Base-by-base conservation (phyloP, 2,113 vertebrate species). In the Hippocampus guttulatus region DNA sequence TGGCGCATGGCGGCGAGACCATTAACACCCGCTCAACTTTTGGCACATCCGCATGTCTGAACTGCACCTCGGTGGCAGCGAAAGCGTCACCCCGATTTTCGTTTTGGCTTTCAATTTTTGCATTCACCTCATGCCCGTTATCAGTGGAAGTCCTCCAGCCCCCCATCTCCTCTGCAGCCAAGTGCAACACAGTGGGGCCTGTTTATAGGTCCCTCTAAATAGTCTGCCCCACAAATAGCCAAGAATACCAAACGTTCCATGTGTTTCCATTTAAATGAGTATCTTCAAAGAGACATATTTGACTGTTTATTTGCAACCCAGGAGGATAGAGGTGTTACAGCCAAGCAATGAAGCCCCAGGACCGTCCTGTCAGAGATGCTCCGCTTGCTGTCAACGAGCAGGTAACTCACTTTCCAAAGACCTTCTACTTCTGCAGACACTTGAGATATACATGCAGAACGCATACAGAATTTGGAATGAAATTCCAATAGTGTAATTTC, bases 371-470 rank as follows among this genome's bases (percentile, higher is more conserved):
- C 76, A 92, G 93, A 76, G 93, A 94, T 82, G 91, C 92, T 11
- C 89, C 95, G 15, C 94, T 96, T 75, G 95, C 93, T 30, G 92
- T 98, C 84, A 98, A 97, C 15, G 95, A 98, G 85, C 96, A 98
- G 95, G 96, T 98, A 94, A 82, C 67, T 41, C 52, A 43, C 21
- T 38, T 55, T 8, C 2, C 8, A 14, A 54, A 51, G 20, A 12
- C 8, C 3, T 30, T 60, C 25, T 15, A 18, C 6, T n/a, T 60
- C 27, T 30, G 58, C 23, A 57, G 55, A 25, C 23, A 57, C 23
- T 57, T 57, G n/a, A 57, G 55, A 23, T 57, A 15, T 58, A 25
- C 23, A 25, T 25, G 23, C 12, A 25, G 10, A 25, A 58, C 21
- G 5, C 55, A 5, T 14, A 27, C 23, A 25, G 9, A 25, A 57